Evolutionary conservation across 2,797 vertebrate genomes (phyloP).

Genomic region (Catamblyrhynchus diadema): DNA sequence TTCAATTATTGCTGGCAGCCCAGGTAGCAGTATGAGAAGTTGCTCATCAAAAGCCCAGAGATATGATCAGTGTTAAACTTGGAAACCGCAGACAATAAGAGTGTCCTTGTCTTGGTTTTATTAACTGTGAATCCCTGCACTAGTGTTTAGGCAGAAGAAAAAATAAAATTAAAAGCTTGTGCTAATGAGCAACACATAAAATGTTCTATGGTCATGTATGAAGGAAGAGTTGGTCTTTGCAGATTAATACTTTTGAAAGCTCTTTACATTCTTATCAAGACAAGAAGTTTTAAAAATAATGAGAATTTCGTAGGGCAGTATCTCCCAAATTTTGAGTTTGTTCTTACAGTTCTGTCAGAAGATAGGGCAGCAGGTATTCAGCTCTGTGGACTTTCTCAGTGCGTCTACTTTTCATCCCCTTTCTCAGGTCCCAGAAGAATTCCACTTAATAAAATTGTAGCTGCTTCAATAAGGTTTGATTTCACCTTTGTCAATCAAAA

Average conservation of each 20-base stretch:
- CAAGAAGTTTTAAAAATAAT: neutral
- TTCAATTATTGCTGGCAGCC: neutral
- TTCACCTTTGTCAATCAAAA: neutral
- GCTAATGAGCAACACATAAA: neutral
- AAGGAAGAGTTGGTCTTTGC: neutral
- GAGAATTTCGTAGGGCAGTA: neutral
- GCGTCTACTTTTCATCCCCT: neutral
- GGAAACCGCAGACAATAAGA: neutral
- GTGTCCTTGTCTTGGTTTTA: neutral
- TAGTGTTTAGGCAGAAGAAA: neutral
- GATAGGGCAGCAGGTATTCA: neutral
- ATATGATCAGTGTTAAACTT: neutral
- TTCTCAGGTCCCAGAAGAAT: neutral
- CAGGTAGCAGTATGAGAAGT: neutral
- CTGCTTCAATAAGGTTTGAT: neutral
- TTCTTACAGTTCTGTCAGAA: neutral
- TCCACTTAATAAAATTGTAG: neutral
- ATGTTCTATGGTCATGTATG: neutral
- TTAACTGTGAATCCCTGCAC: neutral
- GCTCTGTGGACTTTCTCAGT: rapidly evolving
- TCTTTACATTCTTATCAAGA: neutral
- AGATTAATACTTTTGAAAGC: neutral
- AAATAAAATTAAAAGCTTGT: neutral
- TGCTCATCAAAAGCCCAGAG: neutral
- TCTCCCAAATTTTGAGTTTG: neutral